Base-by-base conservation (phyloP, 2,888 invertebrate species). In the Parasteatoda lunata region DNA sequence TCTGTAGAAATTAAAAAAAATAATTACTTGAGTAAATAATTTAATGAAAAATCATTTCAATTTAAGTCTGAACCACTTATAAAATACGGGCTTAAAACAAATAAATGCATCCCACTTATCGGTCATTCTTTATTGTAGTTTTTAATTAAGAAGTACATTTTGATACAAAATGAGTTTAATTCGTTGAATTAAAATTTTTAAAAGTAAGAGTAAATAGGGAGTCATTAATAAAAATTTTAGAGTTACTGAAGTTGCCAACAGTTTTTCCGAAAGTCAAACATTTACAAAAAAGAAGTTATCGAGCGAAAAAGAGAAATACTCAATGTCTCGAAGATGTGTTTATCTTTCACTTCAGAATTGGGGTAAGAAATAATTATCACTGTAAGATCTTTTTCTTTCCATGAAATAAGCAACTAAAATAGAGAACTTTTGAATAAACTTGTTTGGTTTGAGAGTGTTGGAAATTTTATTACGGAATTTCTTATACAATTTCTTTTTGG, bases 271-370 rank as follows among this genome's bases (percentile, higher is more conserved):
- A 59, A 59, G 59, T 13, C n/a, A 59, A 59, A 59, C 59, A 59
- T n/a, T 59, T 59, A n/a, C 59, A 59, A n/a, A 59, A 59, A 59
- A 59, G 59, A 72, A 59, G 65, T 64, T 79, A 72, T 51, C 65
- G 30, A 79, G 72, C 64, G 65, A 72, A 64, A 66, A 80, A 52
- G 68, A 65, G 66, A 59, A 59, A 59, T n/a, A 59, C 59, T 59
- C 66, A 72, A 51, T 66, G 59, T 3, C 64, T 49, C 49, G 54
- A n/a, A 80, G 64, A 80, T 65, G 80, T 73, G 73, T 73, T 73
- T 73, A 80, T 80, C 73, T 73, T 80, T 80, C 73, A 68, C 80
- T 80, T 80, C 80, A 73, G 80, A 80, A 80, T 73, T 80, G 73
- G 66, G 52, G 72, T n/a, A 73, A 52, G 72, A 80, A 80, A 80